These are phyloP conservation scores for Thumatha senex DNA, from an alignment of 2,888 invertebrate species.

Conservation along the genomic window DNA sequence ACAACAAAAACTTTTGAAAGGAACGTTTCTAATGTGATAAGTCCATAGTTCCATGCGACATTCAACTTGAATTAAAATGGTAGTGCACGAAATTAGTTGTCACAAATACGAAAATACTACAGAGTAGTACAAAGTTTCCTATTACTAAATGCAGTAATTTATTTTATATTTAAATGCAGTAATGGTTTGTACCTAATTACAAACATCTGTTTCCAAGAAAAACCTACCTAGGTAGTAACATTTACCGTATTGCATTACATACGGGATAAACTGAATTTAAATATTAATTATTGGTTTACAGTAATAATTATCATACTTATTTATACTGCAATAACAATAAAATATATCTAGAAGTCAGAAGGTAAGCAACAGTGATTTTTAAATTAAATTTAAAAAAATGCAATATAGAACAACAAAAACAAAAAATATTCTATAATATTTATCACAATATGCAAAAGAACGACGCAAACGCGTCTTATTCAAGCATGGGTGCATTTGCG, in stretches of 20 bases:
- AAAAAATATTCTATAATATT: too few species aligned
- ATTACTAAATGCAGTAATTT: not conserved
- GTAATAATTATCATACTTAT: too few species aligned
- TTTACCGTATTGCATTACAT: too few species aligned
- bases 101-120: too few species aligned
- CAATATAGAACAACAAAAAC: too few species aligned
- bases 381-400: too few species aligned
- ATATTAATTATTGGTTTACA: too few species aligned
- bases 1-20: constrained; percentile 74
- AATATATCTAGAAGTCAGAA: too few species aligned
- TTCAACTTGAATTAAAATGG: constrained; percentile 43
- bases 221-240: too few species aligned
- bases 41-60: constrained; percentile 53
- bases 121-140: constrained; percentile 22
- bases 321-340: too few species aligned
- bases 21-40: constrained; percentile 67
- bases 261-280: too few species aligned
- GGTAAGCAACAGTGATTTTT: too few species aligned
- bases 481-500: constrained; percentile 52
- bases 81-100: constrained; percentile 37
- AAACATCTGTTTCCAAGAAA: not conserved
- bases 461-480: constrained; percentile 30
- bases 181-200: not conserved
- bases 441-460: constrained; percentile 5
- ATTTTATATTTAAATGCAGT: not conserved